Evolutionary conservation across 2,113 vertebrate species (phyloP).

Genomic region (Megalops atlanticus): DNA sequence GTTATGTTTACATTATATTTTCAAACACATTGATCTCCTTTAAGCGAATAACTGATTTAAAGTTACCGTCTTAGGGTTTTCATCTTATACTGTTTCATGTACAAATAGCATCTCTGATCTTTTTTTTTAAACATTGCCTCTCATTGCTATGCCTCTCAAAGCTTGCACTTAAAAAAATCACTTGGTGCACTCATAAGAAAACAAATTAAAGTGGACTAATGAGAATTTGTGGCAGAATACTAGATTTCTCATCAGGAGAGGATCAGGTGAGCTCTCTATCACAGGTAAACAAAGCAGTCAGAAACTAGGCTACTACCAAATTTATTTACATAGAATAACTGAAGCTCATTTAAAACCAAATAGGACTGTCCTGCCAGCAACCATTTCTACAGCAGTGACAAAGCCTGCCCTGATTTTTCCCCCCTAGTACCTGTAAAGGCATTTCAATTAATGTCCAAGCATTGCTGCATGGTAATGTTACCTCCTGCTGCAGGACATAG

Average conservation of each 20-base stretch:
- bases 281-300: not conserved
- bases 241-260: not conserved
- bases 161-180: not conserved
- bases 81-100: not conserved
- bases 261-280: not conserved
- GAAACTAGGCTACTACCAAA: not conserved
- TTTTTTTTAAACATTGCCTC: not conserved
- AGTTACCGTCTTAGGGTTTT: not conserved
- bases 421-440: not conserved
- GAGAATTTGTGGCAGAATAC: not conserved
- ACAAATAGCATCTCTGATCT: not conserved
- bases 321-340: not conserved
- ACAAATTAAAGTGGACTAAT: slow-evolving; percentile 4
- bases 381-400: not conserved
- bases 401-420: not conserved
- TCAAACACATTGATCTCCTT: not conserved
- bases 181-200: not conserved
- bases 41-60: not conserved
- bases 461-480: not conserved
- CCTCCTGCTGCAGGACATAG: not conserved
- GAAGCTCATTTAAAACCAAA: not conserved
- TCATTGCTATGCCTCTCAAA: not conserved
- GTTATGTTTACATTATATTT: not conserved
- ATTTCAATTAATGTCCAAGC: not conserved
- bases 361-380: not conserved